Base-by-base conservation (phyloP, 2,113 vertebrate species). In the Cettia cetti region DNA sequence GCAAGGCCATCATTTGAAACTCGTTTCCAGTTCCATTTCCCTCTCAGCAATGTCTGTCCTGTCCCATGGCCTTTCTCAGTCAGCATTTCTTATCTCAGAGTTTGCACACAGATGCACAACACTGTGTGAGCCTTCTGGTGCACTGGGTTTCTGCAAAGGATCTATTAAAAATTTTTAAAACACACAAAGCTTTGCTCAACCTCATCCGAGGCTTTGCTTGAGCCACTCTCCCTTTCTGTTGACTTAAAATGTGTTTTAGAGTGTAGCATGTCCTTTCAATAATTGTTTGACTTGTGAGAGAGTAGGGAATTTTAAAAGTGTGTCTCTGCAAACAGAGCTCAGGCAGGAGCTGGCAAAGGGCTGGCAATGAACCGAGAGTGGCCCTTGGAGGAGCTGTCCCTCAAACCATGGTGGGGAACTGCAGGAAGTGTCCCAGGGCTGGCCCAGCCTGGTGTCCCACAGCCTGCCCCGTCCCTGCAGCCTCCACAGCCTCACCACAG, bases 281-380 rank as follows among this genome's bases (percentile, higher is more conserved):
- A 23, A 15, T 10, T 24, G 56, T n/a, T n/a, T 57, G 33, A 23
- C 33, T n/a, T 57, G 56, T 57, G 56, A 22, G 33, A 57, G 14
- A 7, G n/a, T 2, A 35, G n/a, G 31, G 56, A 35, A 57, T 24
- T 57, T 57, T 16, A 57, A 15, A 35, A 35, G 33, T 23, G 33
- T 35, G 33, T 57, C 33, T 57, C 35, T 23, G 23, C 21, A 57
- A 15, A 22, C 31, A 47, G 61, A 57, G 26, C 18, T 49, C 50
- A n/a, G 50, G 56, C 23, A 82, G 22, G 19, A 52, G 52, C 12
- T 81, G 64, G 45, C 39, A 66, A 13, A 70, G 42, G 10, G 40
- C 2, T 10, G 10, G 9, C 23, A 30, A 2, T 26, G 35, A 12
- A n/a, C 59, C 26, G 1, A 6, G 24, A 20, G 37, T 1, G 15